These are phyloP conservation scores for Girardinichthys multiradiatus DNA, from an alignment of 2,113 vertebrate species.

Conservation along the genomic window DNA sequence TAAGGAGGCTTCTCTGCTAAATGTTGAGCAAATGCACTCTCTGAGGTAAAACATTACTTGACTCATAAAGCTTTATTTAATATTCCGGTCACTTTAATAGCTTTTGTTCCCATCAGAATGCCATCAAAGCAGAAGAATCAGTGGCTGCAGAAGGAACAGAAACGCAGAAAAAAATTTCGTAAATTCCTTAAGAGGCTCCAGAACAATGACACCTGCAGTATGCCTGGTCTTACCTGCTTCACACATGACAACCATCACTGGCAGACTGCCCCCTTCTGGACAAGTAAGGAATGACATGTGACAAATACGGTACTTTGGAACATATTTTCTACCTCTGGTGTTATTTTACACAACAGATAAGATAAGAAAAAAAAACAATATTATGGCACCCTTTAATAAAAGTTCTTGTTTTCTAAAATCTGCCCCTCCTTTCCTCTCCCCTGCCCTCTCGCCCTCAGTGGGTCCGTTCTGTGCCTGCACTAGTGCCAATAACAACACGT, in stretches of 20 bases:
- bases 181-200: slow-evolving; percentile 94
- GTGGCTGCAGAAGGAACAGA: slow-evolving; percentile 92
- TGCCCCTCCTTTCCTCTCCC: slow-evolving; percentile 30
- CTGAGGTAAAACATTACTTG: slow-evolving; percentile 79
- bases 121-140: slow-evolving; percentile 86
- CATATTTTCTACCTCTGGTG: not conserved
- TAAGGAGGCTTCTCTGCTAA: slow-evolving; percentile 84
- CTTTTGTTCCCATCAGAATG: slow-evolving; percentile 73
- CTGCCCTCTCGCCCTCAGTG: slow-evolving; percentile 78
- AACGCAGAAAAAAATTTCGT: slow-evolving; percentile 92
- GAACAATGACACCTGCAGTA: slow-evolving; percentile 96
- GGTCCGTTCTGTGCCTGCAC: slow-evolving; percentile 98
- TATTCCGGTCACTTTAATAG: not conserved
- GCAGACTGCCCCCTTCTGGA: slow-evolving; percentile 97
- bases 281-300: slow-evolving; percentile 79
- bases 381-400: slow-evolving; percentile 31
- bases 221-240: slow-evolving; percentile 97
- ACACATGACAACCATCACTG: slow-evolving; percentile 99
- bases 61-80: not conserved
- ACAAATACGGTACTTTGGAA: not conserved
- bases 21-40: slow-evolving; percentile 80
- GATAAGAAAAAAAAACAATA: slow-evolving; percentile 35
- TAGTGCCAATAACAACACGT: slow-evolving; percentile 98
- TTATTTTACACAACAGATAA: slow-evolving; percentile 27
- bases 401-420: slow-evolving; percentile 37